Base-by-base conservation (phyloP, 2,888 invertebrate species). In the Melanchra persicariae region DNA sequence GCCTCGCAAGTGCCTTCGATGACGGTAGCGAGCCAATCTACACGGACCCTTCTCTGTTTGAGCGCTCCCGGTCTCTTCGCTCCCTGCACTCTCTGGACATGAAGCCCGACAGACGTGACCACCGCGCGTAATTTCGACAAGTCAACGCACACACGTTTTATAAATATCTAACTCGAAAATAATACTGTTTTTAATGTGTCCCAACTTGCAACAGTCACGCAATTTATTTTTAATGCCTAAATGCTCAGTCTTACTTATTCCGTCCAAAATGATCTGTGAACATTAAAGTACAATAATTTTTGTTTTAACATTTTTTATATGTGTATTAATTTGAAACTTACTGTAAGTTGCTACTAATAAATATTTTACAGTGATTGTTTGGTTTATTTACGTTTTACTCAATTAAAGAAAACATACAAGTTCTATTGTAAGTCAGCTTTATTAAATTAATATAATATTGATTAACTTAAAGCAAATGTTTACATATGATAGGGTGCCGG, bases 1-100 rank as follows among this genome's bases (percentile, higher is more conserved):
- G 95, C 19, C 83, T 96, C 72, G 95, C 96, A 4, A 95, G 91
- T 74, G 96, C 96, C 22, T 98, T 98, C 88, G 98, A 98, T 89
- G 98, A 99, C 91, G 98, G 98, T 49, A 98, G 98, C 90, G 99
- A 99, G 91, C 98, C 99, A 0, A 99, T 99, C 86, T 99, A 99
- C 93, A 98, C 98, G 0, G 98, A 99, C 93, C 98, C 98, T 0
- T 98, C 98, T 3, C 96, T 99, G 49, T 99, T 99, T 89, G 98
- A 99, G 93, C 97, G 98, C 83, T 98, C 98, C 43, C 96, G 98
- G 89, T 98, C 97, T 63, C 95, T 97, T 47, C 95, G 97, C 82
- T 97, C 97, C 77, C 93, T 97, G 60, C 96, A 97, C 85, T 97
- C 97, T 65, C 94, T 97, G 86, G 97, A 97, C 81, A 86, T 96